phyloP scores from a whole-genome alignment of 2,113 vertebrate genomes.

The Nothoprocta perdicaria region DNA sequence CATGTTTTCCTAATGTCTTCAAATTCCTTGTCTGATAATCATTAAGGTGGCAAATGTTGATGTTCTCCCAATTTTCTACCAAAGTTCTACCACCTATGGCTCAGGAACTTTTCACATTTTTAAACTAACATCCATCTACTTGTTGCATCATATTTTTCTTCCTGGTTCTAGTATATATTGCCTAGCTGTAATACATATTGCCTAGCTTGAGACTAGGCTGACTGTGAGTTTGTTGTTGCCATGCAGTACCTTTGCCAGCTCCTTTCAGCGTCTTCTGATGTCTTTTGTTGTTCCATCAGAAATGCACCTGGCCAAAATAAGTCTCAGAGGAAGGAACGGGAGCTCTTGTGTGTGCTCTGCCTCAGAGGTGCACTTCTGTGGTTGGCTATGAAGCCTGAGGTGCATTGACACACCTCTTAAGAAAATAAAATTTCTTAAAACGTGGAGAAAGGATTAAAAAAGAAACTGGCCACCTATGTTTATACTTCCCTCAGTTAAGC shows the following conservation, averaged over 20 bases:
- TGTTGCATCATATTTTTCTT: neutral
- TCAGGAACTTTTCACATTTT: neutral
- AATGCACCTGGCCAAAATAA: neutral
- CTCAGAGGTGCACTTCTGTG: neutral
- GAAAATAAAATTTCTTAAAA: neutral
- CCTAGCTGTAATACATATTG: too few species aligned
- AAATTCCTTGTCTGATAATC: neutral
- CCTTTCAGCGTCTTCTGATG: neutral
- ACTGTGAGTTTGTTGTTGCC: neutral
- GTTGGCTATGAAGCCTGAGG: neutral
- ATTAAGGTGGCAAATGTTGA: neutral
- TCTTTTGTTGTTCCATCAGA: neutral
- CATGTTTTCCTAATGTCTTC: neutral
- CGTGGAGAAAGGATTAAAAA: neutral
- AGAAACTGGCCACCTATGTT: neutral
- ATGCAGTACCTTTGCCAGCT: neutral
- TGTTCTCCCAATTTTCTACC: neutral
- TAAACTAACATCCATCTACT: neutral
- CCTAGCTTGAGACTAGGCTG: neutral
- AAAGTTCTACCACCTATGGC: neutral
- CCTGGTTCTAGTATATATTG: neutral
- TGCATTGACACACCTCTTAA: neutral
- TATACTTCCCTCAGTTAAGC: neutral
- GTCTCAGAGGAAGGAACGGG: neutral
- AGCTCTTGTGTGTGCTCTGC: neutral